Percentiles rank a stretch among this genome's conserved stretches.
These are phyloP conservation scores for Pachypanchax playfairii DNA, from an alignment of 2,113 vertebrate genomes.

Conservation along the genomic window DNA sequence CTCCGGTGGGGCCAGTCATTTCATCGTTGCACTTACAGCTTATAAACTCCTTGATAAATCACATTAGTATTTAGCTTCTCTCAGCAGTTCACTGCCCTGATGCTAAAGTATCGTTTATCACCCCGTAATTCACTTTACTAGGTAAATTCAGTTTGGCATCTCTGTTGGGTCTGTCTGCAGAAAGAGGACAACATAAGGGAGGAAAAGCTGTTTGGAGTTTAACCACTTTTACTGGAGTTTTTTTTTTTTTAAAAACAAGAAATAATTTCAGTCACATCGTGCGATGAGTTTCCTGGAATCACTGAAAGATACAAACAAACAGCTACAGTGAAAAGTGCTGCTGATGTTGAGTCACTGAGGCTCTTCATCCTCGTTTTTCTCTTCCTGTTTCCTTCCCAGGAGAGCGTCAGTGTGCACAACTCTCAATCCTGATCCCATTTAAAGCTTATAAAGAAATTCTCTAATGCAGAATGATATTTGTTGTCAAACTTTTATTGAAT, in stretches of 20 bases:
- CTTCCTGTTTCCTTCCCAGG: conserved; percentile 44
- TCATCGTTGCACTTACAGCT: conserved; percentile 82
- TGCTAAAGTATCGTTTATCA: conserved; percentile 80
- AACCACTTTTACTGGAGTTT: conserved; percentile 32
- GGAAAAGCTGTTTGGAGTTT: conserved; percentile 40
- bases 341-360: conserved; percentile 16
- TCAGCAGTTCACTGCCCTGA: conserved; percentile 77
- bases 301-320: conserved; percentile 25
- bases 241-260: conserved; percentile 27
- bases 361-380: neutral
- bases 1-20: conserved; percentile 70
- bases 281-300: conserved; percentile 12
- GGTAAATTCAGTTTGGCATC: conserved; percentile 73
- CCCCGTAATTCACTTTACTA: conserved; percentile 77
- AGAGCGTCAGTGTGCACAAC: conserved; percentile 52
- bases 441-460: conserved; percentile 60
- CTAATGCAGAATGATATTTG: conserved; percentile 72
- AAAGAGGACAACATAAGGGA: conserved; percentile 29
- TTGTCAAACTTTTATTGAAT: conserved; percentile 70
- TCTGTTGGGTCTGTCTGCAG: conserved; percentile 62
- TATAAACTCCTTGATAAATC: conserved; percentile 81
- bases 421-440: conserved; percentile 70
- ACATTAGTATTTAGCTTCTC: conserved; percentile 80
- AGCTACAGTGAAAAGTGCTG: conserved; percentile 7
- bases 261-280: conserved; percentile 4